Base-by-base conservation (phyloP, 2,888 invertebrate species). In the Parapristionchus giblindavisi region DNA sequence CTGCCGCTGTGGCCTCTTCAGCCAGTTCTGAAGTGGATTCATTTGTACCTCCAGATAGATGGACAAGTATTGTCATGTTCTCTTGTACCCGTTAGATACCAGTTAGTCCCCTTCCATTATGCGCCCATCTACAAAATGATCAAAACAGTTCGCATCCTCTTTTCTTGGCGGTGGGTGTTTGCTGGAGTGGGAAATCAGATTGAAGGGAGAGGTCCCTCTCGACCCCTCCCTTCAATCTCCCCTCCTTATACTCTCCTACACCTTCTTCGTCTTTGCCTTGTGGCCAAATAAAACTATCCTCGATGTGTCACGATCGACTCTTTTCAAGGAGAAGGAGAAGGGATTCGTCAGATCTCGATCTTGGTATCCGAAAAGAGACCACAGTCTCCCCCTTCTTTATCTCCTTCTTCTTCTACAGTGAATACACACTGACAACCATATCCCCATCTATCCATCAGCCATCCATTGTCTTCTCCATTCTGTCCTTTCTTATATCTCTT, bases 1-100 rank as follows among this genome's bases (percentile, higher is more conserved):
- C 84, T 34, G 80, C 79, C 5, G 73, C 76, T 21, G 75, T 76
- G 14, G 84, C 84, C 77, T 84, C 84, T 72, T 81, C 81, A n/a
- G 84, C 84, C 40, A 80, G 51, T 65, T 84, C 83, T 77, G 76
- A 3, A 34, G 32, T 52, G 21, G 52, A 52, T 21, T n/a, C 52
- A 5, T 5, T 52, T 52, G 21, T 21, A 5, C 21, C 52, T 21
- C 5, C 8, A 52, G 21, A 4, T 5, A 52, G 4, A n/a, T 52
- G 21, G n/a, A 14, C 54, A 6, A 14, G 24, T 24, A n/a, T 51
- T 6, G 51, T 51, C 29, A 21, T 56, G 56, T 3, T 38, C 61
- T 38, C n/a, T 61, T 61, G 38, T 61, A 38, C 38, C 21, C 40
- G 24, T 8, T 27, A 8, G 14, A 17, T 65, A 65, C 63, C 63